These are phyloP conservation scores for Oryctes rhinoceros DNA, from an alignment of 1,140 invertebrate genomes.

Conservation along the genomic window DNA sequence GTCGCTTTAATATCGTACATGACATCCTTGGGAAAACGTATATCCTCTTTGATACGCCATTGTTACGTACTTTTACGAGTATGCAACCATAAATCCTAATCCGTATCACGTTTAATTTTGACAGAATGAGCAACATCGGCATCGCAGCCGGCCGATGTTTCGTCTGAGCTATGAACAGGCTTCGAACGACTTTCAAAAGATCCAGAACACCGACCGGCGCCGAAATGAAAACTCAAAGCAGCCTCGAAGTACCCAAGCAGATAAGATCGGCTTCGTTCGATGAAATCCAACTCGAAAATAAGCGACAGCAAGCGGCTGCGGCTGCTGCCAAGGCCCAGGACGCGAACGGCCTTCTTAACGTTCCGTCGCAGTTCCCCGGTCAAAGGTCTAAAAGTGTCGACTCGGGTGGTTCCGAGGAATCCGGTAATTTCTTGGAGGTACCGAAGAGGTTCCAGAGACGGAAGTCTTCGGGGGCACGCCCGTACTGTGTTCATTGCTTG, in stretches of 20 bases:
- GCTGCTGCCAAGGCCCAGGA: slow-evolving; percentile 57
- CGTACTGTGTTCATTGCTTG: slow-evolving; percentile 71
- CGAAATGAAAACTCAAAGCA: slow-evolving; percentile 90
- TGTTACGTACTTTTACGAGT: background rate
- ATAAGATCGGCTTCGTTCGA: slow-evolving; percentile 85
- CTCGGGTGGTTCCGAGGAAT: slow-evolving; percentile 73
- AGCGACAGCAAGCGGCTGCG: slow-evolving; percentile 64
- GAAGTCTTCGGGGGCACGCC: slow-evolving; percentile 69
- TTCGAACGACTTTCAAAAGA: slow-evolving; percentile 85
- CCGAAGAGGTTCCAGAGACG: slow-evolving; percentile 70
- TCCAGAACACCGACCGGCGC: slow-evolving; percentile 85
- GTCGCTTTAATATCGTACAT: too few relatives aligned
- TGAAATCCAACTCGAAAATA: slow-evolving; percentile 83
- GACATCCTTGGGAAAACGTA: background rate
- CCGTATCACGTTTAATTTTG: slow-evolving; percentile 35
- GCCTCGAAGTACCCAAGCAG: slow-evolving; percentile 87
- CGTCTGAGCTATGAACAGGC: slow-evolving; percentile 73
- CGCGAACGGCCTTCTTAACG: slow-evolving; percentile 65
- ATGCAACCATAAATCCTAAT: too few relatives aligned
- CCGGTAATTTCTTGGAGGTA: slow-evolving; percentile 72
- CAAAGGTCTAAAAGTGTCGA: slow-evolving; percentile 81
- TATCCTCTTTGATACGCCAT: background rate
- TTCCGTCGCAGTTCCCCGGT: slow-evolving; percentile 69
- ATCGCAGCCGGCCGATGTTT: slow-evolving; percentile 45
- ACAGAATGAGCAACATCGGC: slow-evolving; percentile 49